Conservation (phyloP, 2,797 vertebrate species). For the Steatocranus sp. region DNA sequence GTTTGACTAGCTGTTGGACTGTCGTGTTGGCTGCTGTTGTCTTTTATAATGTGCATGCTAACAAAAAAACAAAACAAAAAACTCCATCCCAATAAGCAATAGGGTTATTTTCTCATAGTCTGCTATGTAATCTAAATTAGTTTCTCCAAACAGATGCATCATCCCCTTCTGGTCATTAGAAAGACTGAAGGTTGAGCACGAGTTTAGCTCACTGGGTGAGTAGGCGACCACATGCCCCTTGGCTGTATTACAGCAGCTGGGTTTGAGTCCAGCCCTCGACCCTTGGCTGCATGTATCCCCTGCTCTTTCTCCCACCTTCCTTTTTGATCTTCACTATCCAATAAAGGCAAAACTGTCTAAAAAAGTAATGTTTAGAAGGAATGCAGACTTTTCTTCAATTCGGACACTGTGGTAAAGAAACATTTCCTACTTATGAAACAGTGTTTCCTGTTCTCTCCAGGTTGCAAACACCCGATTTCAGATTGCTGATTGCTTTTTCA, state of each 20-base stretch:
- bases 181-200: neutral
- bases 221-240: neutral
- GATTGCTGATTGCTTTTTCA: neutral
- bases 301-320: neutral
- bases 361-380: rapidly evolving
- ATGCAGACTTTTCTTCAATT: neutral
- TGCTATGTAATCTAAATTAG: neutral
- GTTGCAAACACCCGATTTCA: neutral
- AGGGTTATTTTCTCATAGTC: rapidly evolving
- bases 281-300: neutral
- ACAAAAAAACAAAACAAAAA: neutral
- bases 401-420: neutral
- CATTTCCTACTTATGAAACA: neutral
- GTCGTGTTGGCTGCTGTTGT: neutral
- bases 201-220: neutral
- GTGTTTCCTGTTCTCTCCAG: neutral
- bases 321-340: rapidly evolving
- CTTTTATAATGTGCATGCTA: neutral
- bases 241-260: neutral
- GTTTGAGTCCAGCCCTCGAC: neutral
- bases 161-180: neutral
- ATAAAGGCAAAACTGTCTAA: rapidly evolving
- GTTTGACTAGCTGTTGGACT: neutral
- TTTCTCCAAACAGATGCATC: neutral
- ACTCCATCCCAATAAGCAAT: rapidly evolving